These are phyloP conservation scores for Polyodon spathula DNA, from an alignment of 2,113 vertebrate species.

Conservation along the genomic window DNA sequence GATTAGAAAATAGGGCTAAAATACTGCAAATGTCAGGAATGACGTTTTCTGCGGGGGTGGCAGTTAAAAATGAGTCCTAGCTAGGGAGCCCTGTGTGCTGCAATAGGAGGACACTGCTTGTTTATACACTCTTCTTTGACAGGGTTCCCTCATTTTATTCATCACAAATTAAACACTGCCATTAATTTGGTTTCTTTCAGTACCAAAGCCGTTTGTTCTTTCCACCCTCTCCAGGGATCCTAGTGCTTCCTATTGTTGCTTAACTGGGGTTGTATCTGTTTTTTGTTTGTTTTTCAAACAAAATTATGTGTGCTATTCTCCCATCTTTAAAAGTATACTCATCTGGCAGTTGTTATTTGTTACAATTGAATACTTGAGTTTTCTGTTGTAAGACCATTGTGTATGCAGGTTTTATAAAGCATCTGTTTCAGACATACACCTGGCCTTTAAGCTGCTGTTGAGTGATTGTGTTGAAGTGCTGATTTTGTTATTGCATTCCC, in stretches of 20 bases:
- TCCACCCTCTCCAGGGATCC: background rate
- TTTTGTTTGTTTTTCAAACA: background rate
- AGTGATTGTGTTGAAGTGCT: constrained; percentile 41
- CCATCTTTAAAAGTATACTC: background rate
- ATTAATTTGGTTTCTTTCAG: background rate
- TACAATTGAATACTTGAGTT: constrained; percentile 21
- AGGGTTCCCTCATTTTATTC: background rate
- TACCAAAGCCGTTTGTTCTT: background rate
- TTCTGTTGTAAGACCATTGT: constrained; percentile 28
- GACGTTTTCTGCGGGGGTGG: too few species aligned
- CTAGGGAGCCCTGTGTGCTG: too few species aligned
- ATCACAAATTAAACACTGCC: background rate
- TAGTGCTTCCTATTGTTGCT: too few species aligned
- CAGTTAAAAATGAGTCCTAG: too few species aligned
- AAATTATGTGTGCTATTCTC: background rate
- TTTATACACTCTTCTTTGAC: background rate
- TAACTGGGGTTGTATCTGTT: too few species aligned
- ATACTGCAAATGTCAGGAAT: too few species aligned
- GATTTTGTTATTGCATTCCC: constrained; percentile 42
- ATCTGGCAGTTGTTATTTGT: constrained; percentile 1
- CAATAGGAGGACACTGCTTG: background rate
- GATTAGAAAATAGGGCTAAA: too few species aligned
- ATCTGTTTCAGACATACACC: background rate
- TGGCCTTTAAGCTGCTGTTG: constrained; percentile 41
- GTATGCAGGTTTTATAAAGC: constrained; percentile 43